phyloP scores from a whole-genome alignment of 2,888 invertebrate species.

The Mythimna albipuncta region DNA sequence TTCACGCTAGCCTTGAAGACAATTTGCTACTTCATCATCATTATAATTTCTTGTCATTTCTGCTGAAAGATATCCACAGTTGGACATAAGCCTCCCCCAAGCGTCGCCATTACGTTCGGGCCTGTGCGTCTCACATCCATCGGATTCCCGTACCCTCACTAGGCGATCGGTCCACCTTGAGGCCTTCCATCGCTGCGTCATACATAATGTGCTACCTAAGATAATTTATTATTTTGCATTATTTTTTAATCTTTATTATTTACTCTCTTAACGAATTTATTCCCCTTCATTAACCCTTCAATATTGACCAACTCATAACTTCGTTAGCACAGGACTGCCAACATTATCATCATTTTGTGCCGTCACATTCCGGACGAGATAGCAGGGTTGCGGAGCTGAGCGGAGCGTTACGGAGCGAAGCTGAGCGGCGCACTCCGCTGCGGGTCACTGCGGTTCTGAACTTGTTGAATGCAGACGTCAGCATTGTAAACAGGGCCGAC shows the following conservation, averaged over 20 bases:
- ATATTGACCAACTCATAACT: slow-evolving; percentile 38
- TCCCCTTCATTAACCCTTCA: slow-evolving; percentile 19
- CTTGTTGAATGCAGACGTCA: slow-evolving; percentile 66
- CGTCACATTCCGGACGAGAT: slow-evolving; percentile 36
- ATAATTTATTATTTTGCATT: neutral
- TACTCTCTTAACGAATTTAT: slow-evolving; percentile 2
- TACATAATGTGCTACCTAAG: neutral
- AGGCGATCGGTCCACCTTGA: too few species aligned
- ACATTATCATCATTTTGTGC: slow-evolving; percentile 34
- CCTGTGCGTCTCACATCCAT: too few species aligned
- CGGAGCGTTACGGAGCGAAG: slow-evolving; percentile 10
- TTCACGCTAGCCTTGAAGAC: too few species aligned
- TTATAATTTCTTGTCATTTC: too few species aligned
- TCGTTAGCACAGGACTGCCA: slow-evolving; percentile 19
- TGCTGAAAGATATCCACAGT: too few species aligned
- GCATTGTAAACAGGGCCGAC: slow-evolving; percentile 44
- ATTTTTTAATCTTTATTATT: neutral
- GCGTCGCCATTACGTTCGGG: too few species aligned
- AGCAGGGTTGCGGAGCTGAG: slow-evolving; percentile 2
- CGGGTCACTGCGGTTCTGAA: slow-evolving; percentile 50
- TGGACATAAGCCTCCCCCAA: too few species aligned
- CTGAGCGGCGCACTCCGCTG: slow-evolving; percentile 34
- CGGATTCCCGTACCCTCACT: too few species aligned
- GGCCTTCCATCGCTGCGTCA: too few species aligned
- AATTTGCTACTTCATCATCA: too few species aligned